phyloP scores from a whole-genome alignment of 2,888 invertebrate genomes.

The Tanytarsus gracilentus region DNA sequence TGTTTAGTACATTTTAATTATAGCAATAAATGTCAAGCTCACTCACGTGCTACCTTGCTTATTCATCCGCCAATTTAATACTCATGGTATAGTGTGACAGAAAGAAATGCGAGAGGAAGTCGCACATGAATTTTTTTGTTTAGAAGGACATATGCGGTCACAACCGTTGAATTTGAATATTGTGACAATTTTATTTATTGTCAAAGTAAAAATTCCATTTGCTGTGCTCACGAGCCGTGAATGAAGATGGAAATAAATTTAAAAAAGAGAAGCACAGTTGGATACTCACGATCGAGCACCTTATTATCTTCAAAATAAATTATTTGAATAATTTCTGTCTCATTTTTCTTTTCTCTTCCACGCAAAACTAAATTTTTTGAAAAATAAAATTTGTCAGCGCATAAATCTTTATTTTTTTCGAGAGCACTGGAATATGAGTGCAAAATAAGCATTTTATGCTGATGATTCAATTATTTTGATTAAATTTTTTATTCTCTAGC shows the following conservation, averaged over 20 bases:
- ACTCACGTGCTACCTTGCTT: slow-evolving; percentile 22
- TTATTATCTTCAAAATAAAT: slow-evolving; percentile 25
- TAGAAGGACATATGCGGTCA: slow-evolving; percentile 12
- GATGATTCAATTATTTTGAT: slow-evolving; percentile 24
- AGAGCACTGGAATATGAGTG: not conserved
- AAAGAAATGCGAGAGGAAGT: not conserved
- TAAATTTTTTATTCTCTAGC: slow-evolving; percentile 23
- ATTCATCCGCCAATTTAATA: not conserved
- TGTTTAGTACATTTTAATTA: slow-evolving; percentile 24
- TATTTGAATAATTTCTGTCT: slow-evolving; percentile 8
- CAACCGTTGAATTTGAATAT: slow-evolving; percentile 15
- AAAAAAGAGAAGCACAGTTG: not conserved
- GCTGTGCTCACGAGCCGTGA: slow-evolving; percentile 20
- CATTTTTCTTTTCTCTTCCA: not conserved
- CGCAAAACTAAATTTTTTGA: slow-evolving; percentile 12
- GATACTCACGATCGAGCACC: slow-evolving; percentile 1
- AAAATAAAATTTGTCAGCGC: too few relatives aligned
- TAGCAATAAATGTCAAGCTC: slow-evolving; percentile 21
- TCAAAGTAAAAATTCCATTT: slow-evolving; percentile 22
- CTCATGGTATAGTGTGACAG: not conserved
- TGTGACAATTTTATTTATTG: slow-evolving; percentile 26
- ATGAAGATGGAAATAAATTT: slow-evolving; percentile 1
- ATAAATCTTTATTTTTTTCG: too few relatives aligned
- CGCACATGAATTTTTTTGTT: not conserved
- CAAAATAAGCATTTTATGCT: slow-evolving; percentile 21